Percentiles rank a stretch among this genome's conserved stretches.
These are phyloP conservation scores for Imbricaverruca yamaguchii DNA, from an alignment of 2,888 invertebrate species.

Conservation along the genomic window DNA sequence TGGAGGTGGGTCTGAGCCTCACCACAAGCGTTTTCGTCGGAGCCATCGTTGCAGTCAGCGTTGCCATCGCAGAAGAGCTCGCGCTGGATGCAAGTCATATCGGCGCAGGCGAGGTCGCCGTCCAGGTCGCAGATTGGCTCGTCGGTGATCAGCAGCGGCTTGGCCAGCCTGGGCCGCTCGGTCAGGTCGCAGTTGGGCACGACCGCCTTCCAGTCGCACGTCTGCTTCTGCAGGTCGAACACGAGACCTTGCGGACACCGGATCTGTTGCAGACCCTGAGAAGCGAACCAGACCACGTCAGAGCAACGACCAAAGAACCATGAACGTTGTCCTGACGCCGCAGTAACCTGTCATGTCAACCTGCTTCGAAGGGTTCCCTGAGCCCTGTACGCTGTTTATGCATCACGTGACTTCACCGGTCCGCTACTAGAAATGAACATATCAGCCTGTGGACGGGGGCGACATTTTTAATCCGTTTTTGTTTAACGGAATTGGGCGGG, in stretches of 20 bases:
- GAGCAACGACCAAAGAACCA: no score
- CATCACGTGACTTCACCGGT: no score
- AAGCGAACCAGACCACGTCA: no score
- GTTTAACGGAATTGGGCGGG: no score
- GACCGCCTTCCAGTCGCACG: slow-evolving; percentile 87
- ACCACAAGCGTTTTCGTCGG: slow-evolving; percentile 87
- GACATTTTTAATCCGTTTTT: no score
- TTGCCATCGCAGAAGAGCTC: slow-evolving; percentile 90
- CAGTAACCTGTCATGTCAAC: no score
- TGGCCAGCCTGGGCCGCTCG: slow-evolving; percentile 78
- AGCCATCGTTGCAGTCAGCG: slow-evolving; percentile 76
- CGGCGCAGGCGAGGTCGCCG: slow-evolving; percentile 78
- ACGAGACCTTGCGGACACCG: slow-evolving; percentile 85
- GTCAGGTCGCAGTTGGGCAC: slow-evolving; percentile 89
- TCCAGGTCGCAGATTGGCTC: slow-evolving; percentile 73
- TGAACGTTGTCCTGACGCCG: no score
- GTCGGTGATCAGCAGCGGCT: slow-evolving; percentile 77
- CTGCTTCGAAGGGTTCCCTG: no score
- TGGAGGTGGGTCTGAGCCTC: slow-evolving; percentile 42
- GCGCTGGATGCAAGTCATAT: slow-evolving; percentile 74
- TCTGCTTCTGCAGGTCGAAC: slow-evolving; percentile 91
- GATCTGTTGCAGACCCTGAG: slow-evolving; percentile 80
- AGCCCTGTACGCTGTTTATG: no score
- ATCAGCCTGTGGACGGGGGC: no score
- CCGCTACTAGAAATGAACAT: no score